These are phyloP conservation scores for Gambusia affinis DNA, from an alignment of 2,113 vertebrate species.

Conservation along the genomic window DNA sequence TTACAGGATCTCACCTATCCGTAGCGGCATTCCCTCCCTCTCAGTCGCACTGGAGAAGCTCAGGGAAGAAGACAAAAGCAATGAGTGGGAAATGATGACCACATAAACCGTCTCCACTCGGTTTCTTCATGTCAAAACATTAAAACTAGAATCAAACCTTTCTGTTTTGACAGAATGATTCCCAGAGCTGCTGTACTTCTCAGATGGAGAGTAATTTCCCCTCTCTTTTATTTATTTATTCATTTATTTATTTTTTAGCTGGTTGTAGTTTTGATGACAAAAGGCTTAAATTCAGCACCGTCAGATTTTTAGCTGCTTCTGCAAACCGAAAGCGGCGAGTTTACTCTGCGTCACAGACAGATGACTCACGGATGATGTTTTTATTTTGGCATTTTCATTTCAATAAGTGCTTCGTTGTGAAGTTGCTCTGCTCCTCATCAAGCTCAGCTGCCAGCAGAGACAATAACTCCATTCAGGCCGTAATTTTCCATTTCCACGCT, in stretches of 20 bases:
- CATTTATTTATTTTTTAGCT: slow-evolving; percentile 8
- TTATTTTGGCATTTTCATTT: slow-evolving; percentile 58
- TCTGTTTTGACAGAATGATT: slow-evolving; percentile 66
- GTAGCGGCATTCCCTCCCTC: slow-evolving; percentile 17
- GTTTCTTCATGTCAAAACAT: slow-evolving; percentile 60
- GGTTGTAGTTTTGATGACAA: slow-evolving; percentile 28
- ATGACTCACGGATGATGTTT: slow-evolving; percentile 39
- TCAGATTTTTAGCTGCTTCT: slow-evolving; percentile 16
- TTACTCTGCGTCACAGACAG: slow-evolving; percentile 26
- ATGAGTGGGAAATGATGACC: slow-evolving; percentile 40
- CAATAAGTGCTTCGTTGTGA: slow-evolving; percentile 51
- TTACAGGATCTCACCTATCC: slow-evolving; percentile 50
- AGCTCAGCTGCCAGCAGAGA: slow-evolving; percentile 24
- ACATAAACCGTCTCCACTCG: slow-evolving; percentile 9
- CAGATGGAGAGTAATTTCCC: slow-evolving; percentile 34
- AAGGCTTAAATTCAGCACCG: slow-evolving; percentile 33
- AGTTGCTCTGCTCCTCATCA: slow-evolving; percentile 5
- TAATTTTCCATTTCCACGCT: slow-evolving; percentile 16
- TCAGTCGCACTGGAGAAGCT: slow-evolving; percentile 41
- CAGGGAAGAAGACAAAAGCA: slow-evolving; percentile 11
- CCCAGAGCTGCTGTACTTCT: slow-evolving; percentile 42
- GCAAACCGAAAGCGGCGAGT: slow-evolving; percentile 23
- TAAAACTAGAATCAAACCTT: slow-evolving; percentile 42
- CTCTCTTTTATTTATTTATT: too few relatives aligned
- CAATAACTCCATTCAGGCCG: slow-evolving; percentile 32